Conservation (phyloP, 2,113 vertebrate species). For the Tursiops truncatus region DNA sequence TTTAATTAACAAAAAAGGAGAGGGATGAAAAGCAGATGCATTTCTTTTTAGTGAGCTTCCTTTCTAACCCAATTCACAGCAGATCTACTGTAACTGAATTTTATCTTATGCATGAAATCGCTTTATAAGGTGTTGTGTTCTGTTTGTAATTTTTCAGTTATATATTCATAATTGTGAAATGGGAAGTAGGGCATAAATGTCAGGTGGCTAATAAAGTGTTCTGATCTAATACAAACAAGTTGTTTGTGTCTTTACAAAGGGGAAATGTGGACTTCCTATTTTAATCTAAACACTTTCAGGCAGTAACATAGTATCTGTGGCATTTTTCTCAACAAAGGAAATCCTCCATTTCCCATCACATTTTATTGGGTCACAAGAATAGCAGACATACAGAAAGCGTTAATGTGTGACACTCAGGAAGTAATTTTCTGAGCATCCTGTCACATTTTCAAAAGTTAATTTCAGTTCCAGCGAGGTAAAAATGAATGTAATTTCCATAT, state of each 20-base stretch:
- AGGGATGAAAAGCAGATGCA: not conserved
- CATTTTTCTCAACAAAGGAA: slow-evolving; percentile 83
- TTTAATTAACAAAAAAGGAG: not conserved
- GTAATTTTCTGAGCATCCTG: slow-evolving; percentile 79
- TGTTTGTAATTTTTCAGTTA: not conserved
- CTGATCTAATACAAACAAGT: slow-evolving; percentile 57
- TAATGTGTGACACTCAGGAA: slow-evolving; percentile 75
- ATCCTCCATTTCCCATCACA: slow-evolving; percentile 82
- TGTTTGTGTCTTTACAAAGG: slow-evolving; percentile 79
- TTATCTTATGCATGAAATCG: not conserved
- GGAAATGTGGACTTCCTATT: slow-evolving; percentile 84
- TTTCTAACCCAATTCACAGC: not conserved
- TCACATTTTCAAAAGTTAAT: slow-evolving; percentile 63
- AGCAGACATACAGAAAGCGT: slow-evolving; percentile 44
- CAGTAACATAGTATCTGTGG: slow-evolving; percentile 65
- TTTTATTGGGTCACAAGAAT: slow-evolving; percentile 64
- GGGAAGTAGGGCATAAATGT: not conserved
- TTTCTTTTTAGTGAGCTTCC: not conserved
- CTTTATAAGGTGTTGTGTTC: not conserved
- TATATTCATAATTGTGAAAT: not conserved
- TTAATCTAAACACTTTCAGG: slow-evolving; percentile 77
- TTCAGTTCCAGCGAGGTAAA: not conserved
- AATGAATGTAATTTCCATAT: not conserved
- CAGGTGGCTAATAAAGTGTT: slow-evolving; percentile 45
- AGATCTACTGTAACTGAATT: not conserved